Base-by-base conservation (phyloP, 2,797 vertebrate species). In the Geotrypetes seraphini region DNA sequence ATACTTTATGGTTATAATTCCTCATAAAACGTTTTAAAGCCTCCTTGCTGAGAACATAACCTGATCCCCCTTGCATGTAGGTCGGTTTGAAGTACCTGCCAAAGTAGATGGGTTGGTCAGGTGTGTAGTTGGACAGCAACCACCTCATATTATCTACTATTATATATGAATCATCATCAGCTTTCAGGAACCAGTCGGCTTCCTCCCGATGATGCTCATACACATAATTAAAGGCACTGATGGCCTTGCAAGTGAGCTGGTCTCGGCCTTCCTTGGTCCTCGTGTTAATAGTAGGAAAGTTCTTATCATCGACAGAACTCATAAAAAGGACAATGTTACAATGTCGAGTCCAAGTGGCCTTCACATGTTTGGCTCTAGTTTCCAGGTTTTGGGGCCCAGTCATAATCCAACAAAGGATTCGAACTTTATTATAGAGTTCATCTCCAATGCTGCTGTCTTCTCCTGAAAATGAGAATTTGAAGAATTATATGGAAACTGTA, bases 391-490 rank as follows among this genome's bases (percentile, higher is more conserved):
- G 39, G 1, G 87, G 87, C 3, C 69, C 68, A 0, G 88, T 90
- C 88, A 90, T 90, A 42, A 90, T 79, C 88, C 88, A 90, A 46
- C 88, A 90, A 25, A 90, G 75, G 31, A 87, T 36, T 1, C 85
- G 82, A 2, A 89, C 80, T 47, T 63, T 85, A 41, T 64, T 53
- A 31, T 59, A 82, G 23, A 91, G 66, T 14, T 47, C 31, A 11
- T 79, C 78, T 14, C 83, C 80, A 25, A 72, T 26, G 2, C 13
- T 58, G 34, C 47, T 70, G 50, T 85, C 70, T 46, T 67, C 79
- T 36, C 53, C 81, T 86, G 38, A 25, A 12, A 11, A 17, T 6
- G 18, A 10, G 5, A 24, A 19, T 10, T 7, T 13, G 8, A 23
- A 16, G n/a, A 17, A 33, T 16, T 30, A 32, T n/a, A n/a, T n/a